Evolutionary conservation across 1,140 invertebrate species (phyloP), one percentile per base, ranked within the genome.

Genomic region (Atta colombica): DNA sequence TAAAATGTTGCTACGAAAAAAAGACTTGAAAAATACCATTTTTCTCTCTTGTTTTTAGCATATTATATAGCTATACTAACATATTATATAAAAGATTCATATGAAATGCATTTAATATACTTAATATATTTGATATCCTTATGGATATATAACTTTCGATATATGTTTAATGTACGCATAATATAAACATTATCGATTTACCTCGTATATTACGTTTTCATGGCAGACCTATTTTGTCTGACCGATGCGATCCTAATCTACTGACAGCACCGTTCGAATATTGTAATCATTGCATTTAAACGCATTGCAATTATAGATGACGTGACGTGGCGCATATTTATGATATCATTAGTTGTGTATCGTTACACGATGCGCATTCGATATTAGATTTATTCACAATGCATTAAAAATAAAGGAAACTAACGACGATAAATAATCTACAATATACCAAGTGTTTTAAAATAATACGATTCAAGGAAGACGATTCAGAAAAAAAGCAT

Each of bases 271-370:
- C 55, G 71, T 61, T 74, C 80, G 80, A 84, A 84, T 84, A 75
- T 84, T 75, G 80, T 84, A 84, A 84, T 84, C 80, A 74, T 58
- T 61, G 69, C 80, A 35, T 84, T 84, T 84, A 84, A 84, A 84
- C 80, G 80, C 80, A 25, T 61, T 58, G 80, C 80, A 84, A 75
- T 84, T 84, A 58, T 55, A 84, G 25, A 74, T 55, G 80, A 82
- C 69, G 69, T 14, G 69, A 84, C 58, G 80, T 35, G 55, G 45
- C 69, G 80, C 80, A 84, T 84, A 84, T 84, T 84, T 84, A 84
- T 75, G 55, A 61, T 84, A 49, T 84, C 80, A 84, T 84, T 84
- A 84, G 69, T 82, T 74, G 69, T 45, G 78, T 72, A 60, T 74
- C 80, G 55, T 84, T 63, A 51, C 28, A 35, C 55, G n/a, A 16